Evolutionary conservation across 2,888 invertebrate genomes (phyloP).

Genomic region (Eristalis pertinax): DNA sequence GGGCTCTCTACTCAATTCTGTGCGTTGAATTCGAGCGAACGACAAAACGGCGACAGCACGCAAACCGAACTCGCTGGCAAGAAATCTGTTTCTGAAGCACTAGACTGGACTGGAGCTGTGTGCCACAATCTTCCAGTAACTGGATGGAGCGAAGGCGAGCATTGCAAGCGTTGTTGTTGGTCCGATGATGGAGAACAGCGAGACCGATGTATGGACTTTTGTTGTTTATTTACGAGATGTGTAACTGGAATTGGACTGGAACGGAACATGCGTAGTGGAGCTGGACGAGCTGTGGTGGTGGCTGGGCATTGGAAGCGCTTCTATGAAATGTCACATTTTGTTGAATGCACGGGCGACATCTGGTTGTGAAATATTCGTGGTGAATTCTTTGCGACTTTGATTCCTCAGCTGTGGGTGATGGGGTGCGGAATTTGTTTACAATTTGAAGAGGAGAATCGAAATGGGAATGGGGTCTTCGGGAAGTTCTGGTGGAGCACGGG

Average conservation of each 20-base stretch:
- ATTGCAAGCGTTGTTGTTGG: slow-evolving; percentile 37
- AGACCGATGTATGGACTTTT: slow-evolving; percentile 42
- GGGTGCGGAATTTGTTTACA: not conserved
- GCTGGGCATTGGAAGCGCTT: slow-evolving; percentile 12
- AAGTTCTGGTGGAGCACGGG: not conserved
- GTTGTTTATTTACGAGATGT: slow-evolving; percentile 70
- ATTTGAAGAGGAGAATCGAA: not conserved
- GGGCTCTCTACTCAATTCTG: too few relatives aligned
- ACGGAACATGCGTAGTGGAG: slow-evolving; percentile 39
- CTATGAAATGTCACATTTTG: slow-evolving; percentile 46
- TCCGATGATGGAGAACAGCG: slow-evolving; percentile 12
- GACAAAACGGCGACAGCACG: slow-evolving; percentile 13
- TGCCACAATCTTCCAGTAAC: slow-evolving; percentile 59
- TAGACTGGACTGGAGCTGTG: slow-evolving; percentile 62
- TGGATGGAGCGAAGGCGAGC: slow-evolving; percentile 40
- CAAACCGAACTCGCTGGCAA: slow-evolving; percentile 57
- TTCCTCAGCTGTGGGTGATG: not conserved
- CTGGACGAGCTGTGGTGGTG: not conserved
- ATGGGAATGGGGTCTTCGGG: not conserved
- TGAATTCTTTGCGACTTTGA: slow-evolving; percentile 31
- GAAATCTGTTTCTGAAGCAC: slow-evolving; percentile 65
- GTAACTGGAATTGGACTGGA: slow-evolving; percentile 51
- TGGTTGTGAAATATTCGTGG: slow-evolving; percentile 39
- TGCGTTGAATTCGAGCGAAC: slow-evolving; percentile 1
- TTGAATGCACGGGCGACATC: slow-evolving; percentile 24